phyloP scores from a whole-genome alignment of 1,140 invertebrate genomes.

The Caenorhabditis briggsae region DNA sequence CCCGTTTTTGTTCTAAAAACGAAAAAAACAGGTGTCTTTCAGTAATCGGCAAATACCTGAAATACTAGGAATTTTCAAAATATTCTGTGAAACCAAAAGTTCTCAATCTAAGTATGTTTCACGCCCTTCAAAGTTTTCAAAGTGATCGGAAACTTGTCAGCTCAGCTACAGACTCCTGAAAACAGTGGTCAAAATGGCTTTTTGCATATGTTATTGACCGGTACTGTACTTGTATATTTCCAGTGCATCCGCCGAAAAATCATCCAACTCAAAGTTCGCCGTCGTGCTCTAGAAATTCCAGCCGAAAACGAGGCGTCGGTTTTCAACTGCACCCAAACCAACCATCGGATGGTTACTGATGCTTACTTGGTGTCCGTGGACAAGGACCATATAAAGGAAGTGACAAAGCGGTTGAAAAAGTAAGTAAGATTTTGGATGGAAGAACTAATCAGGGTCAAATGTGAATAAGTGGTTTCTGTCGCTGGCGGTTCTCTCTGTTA shows the following conservation, averaged over 20 bases:
- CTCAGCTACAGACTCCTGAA: no score
- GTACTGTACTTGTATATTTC: neutral
- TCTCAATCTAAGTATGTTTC: no score
- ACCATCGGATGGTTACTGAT: constrained; percentile 49
- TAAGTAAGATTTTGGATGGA: neutral
- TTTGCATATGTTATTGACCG: no score
- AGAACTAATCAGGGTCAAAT: neutral
- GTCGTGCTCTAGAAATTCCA: constrained; percentile 32
- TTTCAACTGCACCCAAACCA: constrained; percentile 39
- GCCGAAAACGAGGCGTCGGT: constrained; percentile 35
- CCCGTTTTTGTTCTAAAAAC: no score
- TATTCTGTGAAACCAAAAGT: no score
- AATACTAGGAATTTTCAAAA: no score
- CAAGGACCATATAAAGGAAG: constrained; percentile 63
- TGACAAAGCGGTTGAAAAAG: constrained; percentile 58
- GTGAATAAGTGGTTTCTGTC: neutral
- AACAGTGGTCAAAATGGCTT: no score
- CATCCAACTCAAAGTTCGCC: constrained; percentile 17
- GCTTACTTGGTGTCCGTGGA: constrained; percentile 62
- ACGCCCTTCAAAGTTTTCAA: no score
- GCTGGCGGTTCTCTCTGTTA: neutral
- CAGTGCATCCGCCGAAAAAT: constrained; percentile 47
- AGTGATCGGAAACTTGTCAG: no score
- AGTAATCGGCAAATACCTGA: no score
- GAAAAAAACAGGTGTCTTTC: no score